Evolutionary conservation across 2,113 vertebrate species (phyloP), one percentile per base, ranked within the genome.

Genomic region (Stictonetta naevosa): DNA sequence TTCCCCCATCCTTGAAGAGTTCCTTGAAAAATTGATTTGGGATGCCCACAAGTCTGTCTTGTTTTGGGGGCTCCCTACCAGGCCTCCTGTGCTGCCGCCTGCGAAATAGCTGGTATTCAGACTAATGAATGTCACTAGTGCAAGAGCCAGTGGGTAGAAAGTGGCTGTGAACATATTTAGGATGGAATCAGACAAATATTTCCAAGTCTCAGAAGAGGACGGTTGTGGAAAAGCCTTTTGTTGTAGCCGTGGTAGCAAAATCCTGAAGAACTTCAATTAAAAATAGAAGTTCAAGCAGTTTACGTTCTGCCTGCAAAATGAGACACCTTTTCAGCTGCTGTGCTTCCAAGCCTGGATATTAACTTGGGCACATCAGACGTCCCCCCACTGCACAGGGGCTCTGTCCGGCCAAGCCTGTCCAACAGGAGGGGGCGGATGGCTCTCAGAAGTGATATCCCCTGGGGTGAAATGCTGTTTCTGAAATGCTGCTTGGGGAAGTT

Each of bases 21-120:
- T 94, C 94, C 95, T 90, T 95, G 95, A 89, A 95, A 96, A 95
- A 96, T 92, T 91, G 92, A 95, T 96, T 95, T 96, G 86, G 62
- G 81, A 95, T 95, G 91, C 81, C 48, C 59, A 68, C 58, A 92
- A 91, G 73, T n/a, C 73, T 90, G 73, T 48, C 91, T 78, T 69
- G 34, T 62, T 92, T 48, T 40, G 86, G 73, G 33, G 86, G 86
- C 60, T 91, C 88, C 89, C 73, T 86, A 86, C 46, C 74, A 84
- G 60, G 91, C 48, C 50, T 75, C 56, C 66, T 68, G 80, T 76
- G 89, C 86, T 92, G 83, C 86, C 86, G 77, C 74, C 91, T 95
- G 91, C 92, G 83, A 96, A 96, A 96, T 95, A 89, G 69, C 62
- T 93, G 69, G 87, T 95, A 91, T 58, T 84, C 91, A 95, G 74